Conservation (phyloP, 2,797 vertebrate species). For the Dallia pectoralis region DNA sequence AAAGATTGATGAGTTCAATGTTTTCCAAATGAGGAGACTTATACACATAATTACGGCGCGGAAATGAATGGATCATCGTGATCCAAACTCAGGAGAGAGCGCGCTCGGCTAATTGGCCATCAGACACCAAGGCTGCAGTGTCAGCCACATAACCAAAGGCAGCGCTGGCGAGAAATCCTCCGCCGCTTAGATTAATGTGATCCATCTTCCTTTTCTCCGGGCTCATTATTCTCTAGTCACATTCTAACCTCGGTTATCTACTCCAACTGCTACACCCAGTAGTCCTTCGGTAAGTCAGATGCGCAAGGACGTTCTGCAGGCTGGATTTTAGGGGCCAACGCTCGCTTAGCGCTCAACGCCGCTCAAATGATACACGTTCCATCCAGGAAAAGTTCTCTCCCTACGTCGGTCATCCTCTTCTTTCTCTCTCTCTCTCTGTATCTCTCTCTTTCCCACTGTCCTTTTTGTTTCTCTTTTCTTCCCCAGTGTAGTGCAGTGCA, state of each 20-base stretch:
- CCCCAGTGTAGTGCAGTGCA: neutral
- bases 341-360: slow-evolving; percentile 16
- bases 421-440: neutral
- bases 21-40: slow-evolving; percentile 76
- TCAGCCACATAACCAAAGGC: slow-evolving; percentile 63
- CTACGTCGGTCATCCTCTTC: too few relatives aligned
- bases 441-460: neutral
- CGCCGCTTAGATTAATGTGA: slow-evolving; percentile 66
- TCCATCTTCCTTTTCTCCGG: slow-evolving; percentile 69
- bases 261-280: slow-evolving; percentile 24
- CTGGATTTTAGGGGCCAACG: slow-evolving; percentile 16
- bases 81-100: slow-evolving; percentile 70
- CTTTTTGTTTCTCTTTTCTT: neutral
- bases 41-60: slow-evolving; percentile 74
- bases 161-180: slow-evolving; percentile 32
- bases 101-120: slow-evolving; percentile 74
- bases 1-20: slow-evolving; percentile 80
- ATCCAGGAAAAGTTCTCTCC: neutral
- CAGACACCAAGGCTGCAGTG: slow-evolving; percentile 67
- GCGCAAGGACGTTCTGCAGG: slow-evolving; percentile 37
- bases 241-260: slow-evolving; percentile 55
- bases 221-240: slow-evolving; percentile 71
- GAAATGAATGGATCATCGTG: slow-evolving; percentile 78
- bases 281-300: slow-evolving; percentile 32
- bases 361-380: slow-evolving; percentile 3